Percentiles rank a stretch among this genome's conserved stretches.
These are phyloP conservation scores for Coelopa frigida DNA, from an alignment of 1,140 invertebrate species.

Conservation along the genomic window DNA sequence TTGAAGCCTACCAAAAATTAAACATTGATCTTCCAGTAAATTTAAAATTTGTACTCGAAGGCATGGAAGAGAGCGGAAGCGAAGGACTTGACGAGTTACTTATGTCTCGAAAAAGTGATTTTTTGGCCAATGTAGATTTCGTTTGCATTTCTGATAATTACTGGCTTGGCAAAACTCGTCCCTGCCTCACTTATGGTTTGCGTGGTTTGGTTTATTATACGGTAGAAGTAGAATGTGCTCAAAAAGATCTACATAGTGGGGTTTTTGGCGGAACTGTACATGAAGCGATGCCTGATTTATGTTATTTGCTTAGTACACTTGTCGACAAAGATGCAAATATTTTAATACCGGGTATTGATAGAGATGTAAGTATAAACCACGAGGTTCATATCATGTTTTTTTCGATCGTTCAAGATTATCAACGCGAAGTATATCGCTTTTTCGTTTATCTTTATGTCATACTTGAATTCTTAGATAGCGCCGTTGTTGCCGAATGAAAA, in stretches of 20 bases:
- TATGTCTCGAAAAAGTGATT: constrained; percentile 63
- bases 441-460: neutral
- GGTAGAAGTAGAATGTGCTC: constrained; percentile 80
- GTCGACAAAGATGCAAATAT: constrained; percentile 81
- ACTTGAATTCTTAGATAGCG: constrained; percentile 26
- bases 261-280: constrained; percentile 86
- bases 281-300: constrained; percentile 84
- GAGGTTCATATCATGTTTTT: constrained; percentile 3
- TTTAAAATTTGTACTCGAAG: constrained; percentile 95
- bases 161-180: constrained; percentile 94
- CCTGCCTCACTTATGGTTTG: constrained; percentile 95
- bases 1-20: constrained; percentile 78
- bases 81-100: constrained; percentile 89
- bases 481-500: constrained; percentile 65
- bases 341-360: constrained; percentile 68
- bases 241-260: constrained; percentile 92
- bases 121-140: constrained; percentile 81
- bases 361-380: constrained; percentile 51
- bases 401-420: too few relatives aligned
- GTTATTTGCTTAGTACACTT: constrained; percentile 75
- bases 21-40: constrained; percentile 78
- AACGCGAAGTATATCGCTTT: too few relatives aligned
- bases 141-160: constrained; percentile 99
- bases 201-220: constrained; percentile 90
- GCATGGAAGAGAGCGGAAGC: constrained; percentile 97